Conservation (phyloP, 2,888 invertebrate species). For the Drosophila limbata region DNA sequence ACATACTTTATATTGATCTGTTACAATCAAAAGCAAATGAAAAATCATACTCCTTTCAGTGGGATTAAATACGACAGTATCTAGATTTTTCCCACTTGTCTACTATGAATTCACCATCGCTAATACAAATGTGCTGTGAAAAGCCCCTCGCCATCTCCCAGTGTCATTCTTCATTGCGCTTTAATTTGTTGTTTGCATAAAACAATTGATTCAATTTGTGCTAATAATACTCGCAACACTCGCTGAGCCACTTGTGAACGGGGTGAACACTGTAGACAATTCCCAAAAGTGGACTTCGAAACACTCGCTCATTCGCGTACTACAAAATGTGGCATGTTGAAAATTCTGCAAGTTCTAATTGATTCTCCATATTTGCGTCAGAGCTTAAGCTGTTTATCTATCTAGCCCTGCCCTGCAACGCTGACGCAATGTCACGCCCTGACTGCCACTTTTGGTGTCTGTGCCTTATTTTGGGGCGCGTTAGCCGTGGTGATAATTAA, state of each 20-base stretch:
- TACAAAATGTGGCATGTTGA: constrained; percentile 10
- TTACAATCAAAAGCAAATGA: too few species aligned
- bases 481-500: constrained; percentile 70
- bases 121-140: constrained; percentile 1
- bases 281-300: background rate
- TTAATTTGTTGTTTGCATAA: constrained; percentile 54
- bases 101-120: background rate
- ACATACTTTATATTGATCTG: too few species aligned
- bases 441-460: constrained; percentile 56
- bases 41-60: too few species aligned
- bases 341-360: constrained; percentile 25
- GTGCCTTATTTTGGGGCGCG: constrained; percentile 59
- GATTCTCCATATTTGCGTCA: constrained; percentile 41
- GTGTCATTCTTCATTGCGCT: constrained; percentile 60
- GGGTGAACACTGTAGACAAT: background rate
- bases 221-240: constrained; percentile 44
- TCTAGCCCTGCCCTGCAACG: constrained; percentile 22
- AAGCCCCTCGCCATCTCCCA: background rate
- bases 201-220: constrained; percentile 78
- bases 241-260: constrained; percentile 5
- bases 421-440: constrained; percentile 66
- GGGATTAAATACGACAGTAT: too few species aligned
- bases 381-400: background rate
- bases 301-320: background rate
- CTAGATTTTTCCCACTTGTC: background rate